phyloP scores from a whole-genome alignment of 2,888 invertebrate genomes.

The Stenichneumon culpator region DNA sequence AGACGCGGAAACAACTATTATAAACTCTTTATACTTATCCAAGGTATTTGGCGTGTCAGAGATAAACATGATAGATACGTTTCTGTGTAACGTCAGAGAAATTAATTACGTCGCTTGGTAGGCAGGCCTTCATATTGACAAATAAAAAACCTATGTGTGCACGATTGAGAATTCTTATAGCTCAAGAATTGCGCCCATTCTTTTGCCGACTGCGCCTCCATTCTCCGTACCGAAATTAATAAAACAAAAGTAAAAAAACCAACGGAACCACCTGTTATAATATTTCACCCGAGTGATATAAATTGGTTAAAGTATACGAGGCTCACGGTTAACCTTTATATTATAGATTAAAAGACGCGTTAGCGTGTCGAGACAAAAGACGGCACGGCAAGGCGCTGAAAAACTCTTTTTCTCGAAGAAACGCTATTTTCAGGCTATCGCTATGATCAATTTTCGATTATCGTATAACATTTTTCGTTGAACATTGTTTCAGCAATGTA shows the following conservation, averaged over 20 bases:
- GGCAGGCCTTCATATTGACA: background rate
- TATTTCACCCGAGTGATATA: background rate
- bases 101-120: background rate
- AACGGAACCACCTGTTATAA: constrained; percentile 1
- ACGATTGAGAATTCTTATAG: background rate
- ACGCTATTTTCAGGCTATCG: no score
- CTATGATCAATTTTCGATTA: no score
- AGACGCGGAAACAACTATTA: background rate
- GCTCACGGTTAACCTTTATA: background rate
- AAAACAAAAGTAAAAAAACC: background rate
- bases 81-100: background rate
- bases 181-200: background rate
- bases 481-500: no score
- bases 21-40: background rate
- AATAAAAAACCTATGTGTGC: background rate
- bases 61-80: constrained; percentile 20
- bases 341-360: background rate
- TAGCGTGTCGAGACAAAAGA: no score
- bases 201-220: background rate
- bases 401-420: no score
- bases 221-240: background rate
- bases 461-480: no score
- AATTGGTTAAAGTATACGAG: background rate
- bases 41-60: background rate
- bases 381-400: no score